A percentile compares a stretch with the other conserved stretches of the same genome.
phyloP scores from a whole-genome alignment of 2,113 vertebrate species.

The Chitala chitala region DNA sequence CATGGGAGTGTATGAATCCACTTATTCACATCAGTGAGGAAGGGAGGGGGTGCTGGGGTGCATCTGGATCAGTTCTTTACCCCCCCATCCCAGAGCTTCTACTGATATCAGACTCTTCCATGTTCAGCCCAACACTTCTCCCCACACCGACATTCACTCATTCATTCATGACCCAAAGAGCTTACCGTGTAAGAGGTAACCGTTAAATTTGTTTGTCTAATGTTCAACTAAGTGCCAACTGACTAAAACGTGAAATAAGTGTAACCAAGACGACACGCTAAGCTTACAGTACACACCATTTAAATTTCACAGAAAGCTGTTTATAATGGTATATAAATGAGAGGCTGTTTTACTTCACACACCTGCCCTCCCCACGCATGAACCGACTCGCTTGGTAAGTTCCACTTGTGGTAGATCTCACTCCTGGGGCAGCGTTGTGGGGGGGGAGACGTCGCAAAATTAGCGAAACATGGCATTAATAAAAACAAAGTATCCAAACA shows the following conservation, averaged over 20 bases:
- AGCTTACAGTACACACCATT: conserved; percentile 17
- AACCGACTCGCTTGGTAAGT: background rate
- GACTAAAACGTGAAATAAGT: background rate
- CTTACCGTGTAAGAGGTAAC: background rate
- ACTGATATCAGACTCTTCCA: too few relatives aligned
- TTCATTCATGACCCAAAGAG: background rate
- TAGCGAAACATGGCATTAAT: conserved; percentile 22
- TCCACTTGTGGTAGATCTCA: background rate
- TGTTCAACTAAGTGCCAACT: background rate
- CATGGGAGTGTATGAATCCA: too few relatives aligned
- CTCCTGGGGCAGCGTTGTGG: background rate
- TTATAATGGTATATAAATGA: background rate
- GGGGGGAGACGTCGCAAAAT: background rate
- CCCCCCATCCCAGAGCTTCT: too few relatives aligned
- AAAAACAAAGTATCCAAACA: conserved; percentile 40
- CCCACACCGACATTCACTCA: background rate
- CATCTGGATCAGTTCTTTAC: too few relatives aligned
- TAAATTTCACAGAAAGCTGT: conserved; percentile 23
- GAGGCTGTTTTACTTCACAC: conserved; percentile 2
- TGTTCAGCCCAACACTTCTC: too few relatives aligned
- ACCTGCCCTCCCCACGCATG: background rate
- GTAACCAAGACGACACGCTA: background rate
- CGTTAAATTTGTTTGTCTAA: too few relatives aligned
- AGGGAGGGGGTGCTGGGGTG: too few relatives aligned
- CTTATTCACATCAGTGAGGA: too few relatives aligned